Conservation (phyloP, 2,113 vertebrate species). For the Steatornis caripensis region DNA sequence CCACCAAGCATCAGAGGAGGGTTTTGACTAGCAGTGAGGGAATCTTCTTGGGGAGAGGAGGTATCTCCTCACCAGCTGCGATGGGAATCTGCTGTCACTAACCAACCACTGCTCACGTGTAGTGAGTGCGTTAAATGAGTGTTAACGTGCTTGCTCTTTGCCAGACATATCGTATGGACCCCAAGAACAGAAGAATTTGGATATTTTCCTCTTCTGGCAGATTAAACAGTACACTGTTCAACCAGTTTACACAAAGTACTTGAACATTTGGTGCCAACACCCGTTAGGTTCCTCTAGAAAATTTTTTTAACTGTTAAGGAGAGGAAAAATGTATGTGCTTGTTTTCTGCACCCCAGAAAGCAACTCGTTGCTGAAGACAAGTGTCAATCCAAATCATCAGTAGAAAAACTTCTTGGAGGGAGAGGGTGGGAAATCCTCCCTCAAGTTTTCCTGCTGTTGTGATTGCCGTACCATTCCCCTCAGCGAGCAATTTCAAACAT, state of each 20-base stretch:
- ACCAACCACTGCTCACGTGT: neutral
- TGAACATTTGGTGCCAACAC: neutral
- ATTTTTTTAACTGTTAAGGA: neutral
- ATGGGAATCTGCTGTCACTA: neutral
- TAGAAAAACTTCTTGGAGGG: neutral
- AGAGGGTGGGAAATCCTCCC: neutral
- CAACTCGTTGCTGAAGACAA: neutral
- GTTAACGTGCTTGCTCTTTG: neutral
- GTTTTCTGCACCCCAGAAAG: neutral
- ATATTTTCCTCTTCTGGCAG: neutral
- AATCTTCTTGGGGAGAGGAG: neutral
- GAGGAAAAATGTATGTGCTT: neutral
- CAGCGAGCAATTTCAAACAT: neutral
- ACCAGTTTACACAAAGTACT: neutral
- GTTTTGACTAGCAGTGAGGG: neutral
- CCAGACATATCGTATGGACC: neutral
- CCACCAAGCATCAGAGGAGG: neutral
- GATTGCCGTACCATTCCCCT: neutral
- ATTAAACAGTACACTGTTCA: neutral
- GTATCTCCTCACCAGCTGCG: neutral
- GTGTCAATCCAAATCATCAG: neutral
- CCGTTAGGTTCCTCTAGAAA: neutral
- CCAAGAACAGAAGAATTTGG: neutral
- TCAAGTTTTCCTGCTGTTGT: neutral
- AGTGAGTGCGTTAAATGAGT: neutral